Base-by-base conservation (phyloP, 2,888 invertebrate species). In the Tinea semifulvella region DNA sequence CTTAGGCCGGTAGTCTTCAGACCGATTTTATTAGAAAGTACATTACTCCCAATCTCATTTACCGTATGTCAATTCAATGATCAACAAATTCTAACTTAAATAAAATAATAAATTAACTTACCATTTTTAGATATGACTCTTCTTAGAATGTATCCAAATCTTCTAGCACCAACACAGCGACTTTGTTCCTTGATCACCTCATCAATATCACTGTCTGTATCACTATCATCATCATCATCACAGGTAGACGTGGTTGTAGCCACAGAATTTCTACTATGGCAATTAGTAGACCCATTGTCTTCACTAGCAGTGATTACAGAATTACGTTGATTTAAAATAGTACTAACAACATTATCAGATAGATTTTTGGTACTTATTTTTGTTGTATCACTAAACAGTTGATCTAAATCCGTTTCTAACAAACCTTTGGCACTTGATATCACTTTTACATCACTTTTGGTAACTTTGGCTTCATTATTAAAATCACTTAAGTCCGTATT, bases 341-440 rank as follows among this genome's bases (percentile, higher is more conserved):
- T n/a, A 40, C 18, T 38, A n/a, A 16, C 1, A 31, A 13, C 13
- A 10, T 36, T 11, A 3, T 42, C 42, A 2, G n/a, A 14, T 14
- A 25, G 14, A 42, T 16, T 42, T 27, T 42, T 42, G 8, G 27
- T 13, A 27, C 27, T 14, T n/a, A 27, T n/a, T n/a, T 26, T 42
- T 6, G 25, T 31, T 1, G 28, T 19, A 55, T 80, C 79, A 50
- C 64, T 67, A 50, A 80, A 79, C 52, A 80, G 58, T 58, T 79
- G 80, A 56, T 80, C 80, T 65, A 80, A 64, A 70, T 80, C 79
- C 53, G 80, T 80, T 67, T 80, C 80, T 75, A 80, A 68, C 65
- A 80, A 69, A 69, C 80, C 80, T 79, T 80, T 80, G 79, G 80
- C 76, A 77, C 77, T 80, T 57, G 74, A 69, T 72, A 79, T 76